A percentile compares a stretch with the other conserved stretches of the same genome.
Conservation (phyloP, 2,113 vertebrate genomes). For the Sciurus niger region DNA sequence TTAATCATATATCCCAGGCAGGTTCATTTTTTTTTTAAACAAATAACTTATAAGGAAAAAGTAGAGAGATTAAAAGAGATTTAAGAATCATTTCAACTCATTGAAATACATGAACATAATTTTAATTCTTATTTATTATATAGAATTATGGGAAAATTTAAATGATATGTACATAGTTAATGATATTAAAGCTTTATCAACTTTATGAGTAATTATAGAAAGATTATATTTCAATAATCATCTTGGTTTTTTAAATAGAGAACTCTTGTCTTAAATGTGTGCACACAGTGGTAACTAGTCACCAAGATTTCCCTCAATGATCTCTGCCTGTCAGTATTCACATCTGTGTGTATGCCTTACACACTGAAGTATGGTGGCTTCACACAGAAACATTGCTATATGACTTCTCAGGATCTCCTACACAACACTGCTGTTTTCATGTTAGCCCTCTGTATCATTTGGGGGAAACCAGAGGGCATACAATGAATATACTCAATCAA, state of each 20-base stretch:
- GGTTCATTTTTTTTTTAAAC: not conserved
- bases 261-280: not conserved
- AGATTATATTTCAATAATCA: not conserved
- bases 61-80: not conserved
- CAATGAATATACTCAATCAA: not conserved
- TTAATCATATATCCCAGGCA: no score
- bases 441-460: not conserved
- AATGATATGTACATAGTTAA: not conserved
- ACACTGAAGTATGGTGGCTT: no score
- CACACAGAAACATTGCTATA: not conserved
- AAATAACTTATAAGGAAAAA: not conserved
- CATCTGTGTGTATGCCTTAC: not conserved
- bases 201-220: not conserved
- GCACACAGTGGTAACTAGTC: not conserved
- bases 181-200: not conserved
- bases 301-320: not conserved
- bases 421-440: not conserved
- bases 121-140: not conserved
- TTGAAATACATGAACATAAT: rapidly evolving
- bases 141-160: not conserved
- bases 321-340: not conserved
- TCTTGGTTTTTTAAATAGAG: not conserved
- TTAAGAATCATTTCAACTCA: not conserved
- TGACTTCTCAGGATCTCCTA: not conserved
- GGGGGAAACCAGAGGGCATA: not conserved